Evolutionary conservation across 2,113 vertebrate species (phyloP).

Genomic region (Sebastes fasciatus): DNA sequence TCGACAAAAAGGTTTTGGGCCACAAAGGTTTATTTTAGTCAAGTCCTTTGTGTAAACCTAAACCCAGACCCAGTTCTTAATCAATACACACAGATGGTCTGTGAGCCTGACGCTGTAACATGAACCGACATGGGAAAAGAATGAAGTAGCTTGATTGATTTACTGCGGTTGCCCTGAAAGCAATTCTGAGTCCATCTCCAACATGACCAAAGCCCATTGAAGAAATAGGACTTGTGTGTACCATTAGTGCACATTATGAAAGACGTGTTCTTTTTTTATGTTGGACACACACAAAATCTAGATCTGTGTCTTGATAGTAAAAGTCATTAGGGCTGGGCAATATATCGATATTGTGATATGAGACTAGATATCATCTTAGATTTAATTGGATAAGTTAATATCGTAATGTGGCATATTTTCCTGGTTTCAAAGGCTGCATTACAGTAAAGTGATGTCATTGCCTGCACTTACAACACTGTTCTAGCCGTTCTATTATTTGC

Average conservation of each 20-base stretch:
- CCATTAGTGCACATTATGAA: conserved; percentile 16
- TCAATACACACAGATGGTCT: conserved; percentile 79
- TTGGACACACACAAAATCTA: neutral
- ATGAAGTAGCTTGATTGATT: conserved; percentile 76
- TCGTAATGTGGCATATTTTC: too few relatives aligned
- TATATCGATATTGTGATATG: too few relatives aligned
- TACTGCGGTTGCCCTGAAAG: conserved; percentile 72
- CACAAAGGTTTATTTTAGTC: conserved; percentile 41
- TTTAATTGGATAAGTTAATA: too few relatives aligned
- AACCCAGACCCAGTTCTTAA: conserved; percentile 47
- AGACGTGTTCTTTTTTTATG: neutral
- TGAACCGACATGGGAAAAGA: conserved; percentile 77
- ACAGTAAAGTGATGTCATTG: too few relatives aligned
- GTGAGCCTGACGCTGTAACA: conserved; percentile 70
- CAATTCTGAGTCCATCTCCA: conserved; percentile 66
- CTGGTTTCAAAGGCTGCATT: too few relatives aligned
- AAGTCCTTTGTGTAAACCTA: conserved; percentile 53
- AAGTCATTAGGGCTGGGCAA: neutral
- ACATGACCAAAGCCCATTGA: conserved; percentile 19
- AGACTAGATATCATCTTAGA: too few relatives aligned
- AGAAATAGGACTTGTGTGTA: conserved; percentile 16
- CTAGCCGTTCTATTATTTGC: too few relatives aligned
- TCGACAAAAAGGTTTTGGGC: neutral
- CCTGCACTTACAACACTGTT: too few relatives aligned
- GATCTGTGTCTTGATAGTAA: neutral